These are phyloP conservation scores for Trichonephila inaurata DNA, from an alignment of 1,140 invertebrate species.

Conservation along the genomic window DNA sequence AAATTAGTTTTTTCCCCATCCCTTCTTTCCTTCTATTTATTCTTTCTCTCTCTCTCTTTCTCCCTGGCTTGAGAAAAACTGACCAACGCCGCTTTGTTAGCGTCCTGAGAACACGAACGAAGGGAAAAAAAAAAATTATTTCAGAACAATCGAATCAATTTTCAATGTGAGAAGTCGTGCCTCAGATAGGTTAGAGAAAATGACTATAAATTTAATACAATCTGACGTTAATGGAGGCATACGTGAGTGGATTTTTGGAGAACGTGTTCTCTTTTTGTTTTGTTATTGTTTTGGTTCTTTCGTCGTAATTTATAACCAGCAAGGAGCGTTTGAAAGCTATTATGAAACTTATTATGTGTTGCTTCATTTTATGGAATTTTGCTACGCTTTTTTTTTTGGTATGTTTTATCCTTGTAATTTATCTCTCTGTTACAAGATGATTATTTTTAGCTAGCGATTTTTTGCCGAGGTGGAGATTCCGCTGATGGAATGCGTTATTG, in stretches of 20 bases:
- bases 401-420: not conserved
- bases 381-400: not conserved
- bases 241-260: constrained; percentile 40
- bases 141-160: constrained; percentile 74
- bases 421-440: not conserved
- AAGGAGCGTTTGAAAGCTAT: constrained; percentile 25
- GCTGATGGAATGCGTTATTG: too few relatives aligned
- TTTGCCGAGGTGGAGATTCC: too few relatives aligned
- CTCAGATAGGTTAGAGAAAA: constrained; percentile 57
- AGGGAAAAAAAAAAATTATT: not conserved
- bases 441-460: not conserved
- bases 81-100: constrained; percentile 55
- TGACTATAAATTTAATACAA: constrained; percentile 64
- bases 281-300: not conserved
- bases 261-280: constrained; percentile 2
- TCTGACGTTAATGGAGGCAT: constrained; percentile 61
- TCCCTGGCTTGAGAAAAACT: constrained; percentile 29
- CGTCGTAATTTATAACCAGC: constrained; percentile 35
- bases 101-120: not conserved
- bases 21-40: constrained; percentile 46
- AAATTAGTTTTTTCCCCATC: constrained; percentile 50
- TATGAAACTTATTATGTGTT: constrained; percentile 22
- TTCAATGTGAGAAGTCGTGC: constrained; percentile 66
- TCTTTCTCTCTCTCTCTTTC: not conserved
- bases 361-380: constrained; percentile 22